A percentile compares a stretch with the other conserved stretches of the same genome.
phyloP scores from a whole-genome alignment of 2,797 vertebrate species.

The Eurystomus glaucurus region DNA sequence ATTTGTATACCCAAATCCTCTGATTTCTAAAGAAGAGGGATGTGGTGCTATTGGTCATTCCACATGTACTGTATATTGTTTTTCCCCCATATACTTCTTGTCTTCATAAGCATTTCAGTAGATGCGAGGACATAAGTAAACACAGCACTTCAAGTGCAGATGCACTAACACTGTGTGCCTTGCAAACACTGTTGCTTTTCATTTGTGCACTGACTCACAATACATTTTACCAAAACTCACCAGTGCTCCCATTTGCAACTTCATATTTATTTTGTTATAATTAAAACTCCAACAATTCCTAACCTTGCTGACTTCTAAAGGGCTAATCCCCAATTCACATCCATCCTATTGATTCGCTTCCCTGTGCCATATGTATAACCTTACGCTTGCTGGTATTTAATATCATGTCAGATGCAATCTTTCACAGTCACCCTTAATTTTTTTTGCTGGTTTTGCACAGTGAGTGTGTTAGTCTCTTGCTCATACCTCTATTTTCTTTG shows the following conservation, averaged over 20 bases:
- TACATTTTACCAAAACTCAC: background rate
- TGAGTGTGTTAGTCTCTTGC: background rate
- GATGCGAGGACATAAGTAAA: background rate
- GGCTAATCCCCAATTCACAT: background rate
- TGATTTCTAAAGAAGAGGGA: background rate
- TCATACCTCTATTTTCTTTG: background rate
- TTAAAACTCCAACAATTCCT: background rate
- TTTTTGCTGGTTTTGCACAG: background rate
- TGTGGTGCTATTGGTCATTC: background rate
- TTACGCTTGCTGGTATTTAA: background rate
- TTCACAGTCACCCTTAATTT: background rate
- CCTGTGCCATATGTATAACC: background rate
- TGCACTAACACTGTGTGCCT: fast-evolving
- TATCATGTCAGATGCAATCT: background rate
- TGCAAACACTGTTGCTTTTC: background rate
- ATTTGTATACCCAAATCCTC: background rate
- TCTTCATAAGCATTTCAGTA: background rate
- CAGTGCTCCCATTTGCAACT: background rate
- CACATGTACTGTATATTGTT: background rate
- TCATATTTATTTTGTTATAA: background rate
- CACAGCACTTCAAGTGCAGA: background rate
- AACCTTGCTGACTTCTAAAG: background rate
- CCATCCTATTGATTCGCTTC: background rate
- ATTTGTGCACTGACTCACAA: background rate
- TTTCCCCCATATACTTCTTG: background rate